Percentiles rank a stretch among this genome's conserved stretches.
Conservation (phyloP, 35 echinoderm and acorn worm genomes). For the Amphiura filiformis region DNA sequence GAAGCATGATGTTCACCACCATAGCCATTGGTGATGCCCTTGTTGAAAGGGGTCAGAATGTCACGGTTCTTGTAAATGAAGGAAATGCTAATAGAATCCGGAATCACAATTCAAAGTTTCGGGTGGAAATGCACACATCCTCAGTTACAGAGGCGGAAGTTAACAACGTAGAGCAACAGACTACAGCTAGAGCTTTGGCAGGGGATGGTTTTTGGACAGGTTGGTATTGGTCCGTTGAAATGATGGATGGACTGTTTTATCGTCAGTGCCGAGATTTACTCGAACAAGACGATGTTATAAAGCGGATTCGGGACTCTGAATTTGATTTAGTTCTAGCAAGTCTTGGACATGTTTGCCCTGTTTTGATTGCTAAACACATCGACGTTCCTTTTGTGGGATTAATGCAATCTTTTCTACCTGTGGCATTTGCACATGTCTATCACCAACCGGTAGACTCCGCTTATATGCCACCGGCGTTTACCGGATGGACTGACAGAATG, state of each 20-base stretch:
- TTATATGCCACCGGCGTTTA: background rate
- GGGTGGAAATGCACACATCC: background rate
- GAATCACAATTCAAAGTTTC: background rate
- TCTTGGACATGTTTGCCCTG: background rate
- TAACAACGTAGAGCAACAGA: background rate
- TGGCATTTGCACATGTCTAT: background rate
- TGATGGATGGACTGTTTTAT: background rate
- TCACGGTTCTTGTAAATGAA: background rate
- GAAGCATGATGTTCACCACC: constrained; percentile 1
- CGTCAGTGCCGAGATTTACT: background rate
- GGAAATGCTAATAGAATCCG: background rate
- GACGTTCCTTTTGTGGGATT: background rate
- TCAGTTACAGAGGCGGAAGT: background rate
- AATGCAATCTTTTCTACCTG: background rate
- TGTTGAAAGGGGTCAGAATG: background rate
- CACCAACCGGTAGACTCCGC: background rate
- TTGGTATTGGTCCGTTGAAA: background rate
- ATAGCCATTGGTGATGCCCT: background rate
- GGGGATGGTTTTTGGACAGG: background rate
- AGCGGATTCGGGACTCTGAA: background rate
- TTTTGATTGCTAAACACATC: background rate
- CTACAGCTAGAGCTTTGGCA: background rate
- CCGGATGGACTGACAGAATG: background rate
- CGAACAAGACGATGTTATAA: background rate
- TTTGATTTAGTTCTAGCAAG: background rate